Evolutionary conservation across 2,113 vertebrate genomes (phyloP).

Genomic region (Delphinus delphis): DNA sequence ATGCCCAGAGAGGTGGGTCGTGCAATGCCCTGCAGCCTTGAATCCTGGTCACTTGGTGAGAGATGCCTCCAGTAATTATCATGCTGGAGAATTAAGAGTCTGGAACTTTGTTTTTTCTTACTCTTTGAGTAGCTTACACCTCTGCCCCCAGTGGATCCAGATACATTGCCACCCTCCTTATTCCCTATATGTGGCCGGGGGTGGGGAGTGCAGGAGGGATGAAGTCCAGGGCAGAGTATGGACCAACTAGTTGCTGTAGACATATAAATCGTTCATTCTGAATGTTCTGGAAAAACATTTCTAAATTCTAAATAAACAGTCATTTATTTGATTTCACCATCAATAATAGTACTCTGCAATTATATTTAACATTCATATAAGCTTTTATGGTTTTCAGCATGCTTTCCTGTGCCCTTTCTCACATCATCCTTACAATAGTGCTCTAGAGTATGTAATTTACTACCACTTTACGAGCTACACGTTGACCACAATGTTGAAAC

Average conservation of each 20-base stretch:
- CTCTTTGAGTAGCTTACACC: not conserved
- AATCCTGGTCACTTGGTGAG: not conserved
- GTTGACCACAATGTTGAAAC: not conserved
- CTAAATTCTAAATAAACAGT: not conserved
- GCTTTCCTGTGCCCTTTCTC: not conserved
- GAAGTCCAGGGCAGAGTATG: not conserved
- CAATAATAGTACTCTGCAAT: not conserved
- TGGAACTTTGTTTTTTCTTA: not conserved
- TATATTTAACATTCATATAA: not conserved
- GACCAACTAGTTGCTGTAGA: not conserved
- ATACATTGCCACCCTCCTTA: not conserved
- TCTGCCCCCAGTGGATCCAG: not conserved
- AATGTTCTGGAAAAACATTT: not conserved
- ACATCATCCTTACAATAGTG: not conserved
- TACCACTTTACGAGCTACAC: not conserved
- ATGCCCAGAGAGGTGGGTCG: not conserved
- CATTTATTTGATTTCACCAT: not conserved
- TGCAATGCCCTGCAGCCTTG: not conserved
- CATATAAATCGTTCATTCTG: not conserved
- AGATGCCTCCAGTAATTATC: not conserved
- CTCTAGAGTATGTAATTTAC: not conserved
- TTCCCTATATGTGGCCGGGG: not conserved
- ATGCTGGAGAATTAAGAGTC: not conserved
- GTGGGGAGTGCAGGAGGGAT: accelerated
- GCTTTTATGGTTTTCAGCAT: not conserved